These are phyloP conservation scores for Catharus fuscescens DNA, from an alignment of 2,113 vertebrate genomes.

Conservation along the genomic window DNA sequence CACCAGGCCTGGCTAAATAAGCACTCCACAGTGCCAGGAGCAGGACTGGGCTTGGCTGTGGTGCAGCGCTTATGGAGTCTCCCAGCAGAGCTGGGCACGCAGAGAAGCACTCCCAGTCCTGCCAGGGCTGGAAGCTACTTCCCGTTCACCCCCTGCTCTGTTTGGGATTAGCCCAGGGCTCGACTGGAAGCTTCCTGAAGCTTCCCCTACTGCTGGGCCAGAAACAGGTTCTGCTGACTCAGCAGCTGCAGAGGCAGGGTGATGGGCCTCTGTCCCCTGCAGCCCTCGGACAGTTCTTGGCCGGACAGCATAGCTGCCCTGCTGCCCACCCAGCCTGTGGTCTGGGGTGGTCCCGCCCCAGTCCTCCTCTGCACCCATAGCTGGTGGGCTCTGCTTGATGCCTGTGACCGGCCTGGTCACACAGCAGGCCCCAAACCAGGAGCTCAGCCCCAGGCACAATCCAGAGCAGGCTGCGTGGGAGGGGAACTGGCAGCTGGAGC, in stretches of 20 bases:
- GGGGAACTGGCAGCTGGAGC: neutral
- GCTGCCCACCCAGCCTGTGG: neutral
- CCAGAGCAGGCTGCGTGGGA: neutral
- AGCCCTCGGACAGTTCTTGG: neutral
- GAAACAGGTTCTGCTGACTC: neutral
- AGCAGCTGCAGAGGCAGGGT: rapidly evolving
- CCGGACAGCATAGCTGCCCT: neutral
- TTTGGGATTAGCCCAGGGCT: neutral
- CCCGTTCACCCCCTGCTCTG: neutral
- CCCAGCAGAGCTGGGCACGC: rapidly evolving
- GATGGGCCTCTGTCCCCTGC: neutral
- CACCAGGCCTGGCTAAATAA: neutral
- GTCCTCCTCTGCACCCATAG: rapidly evolving
- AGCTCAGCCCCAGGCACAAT: neutral
- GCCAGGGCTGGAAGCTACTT: neutral
- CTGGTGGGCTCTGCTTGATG: neutral
- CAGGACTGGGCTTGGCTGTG: neutral
- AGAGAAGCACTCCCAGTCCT: neutral
- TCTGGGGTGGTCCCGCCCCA: rapidly evolving
- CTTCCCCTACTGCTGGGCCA: neutral
- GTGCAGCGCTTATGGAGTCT: neutral
- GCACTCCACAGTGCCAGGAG: rapidly evolving
- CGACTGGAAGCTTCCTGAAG: neutral
- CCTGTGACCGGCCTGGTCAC: neutral
- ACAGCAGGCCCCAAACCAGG: neutral